Conservation (phyloP, 1,140 invertebrate species). For the Zeugodacus cucurbitae region DNA sequence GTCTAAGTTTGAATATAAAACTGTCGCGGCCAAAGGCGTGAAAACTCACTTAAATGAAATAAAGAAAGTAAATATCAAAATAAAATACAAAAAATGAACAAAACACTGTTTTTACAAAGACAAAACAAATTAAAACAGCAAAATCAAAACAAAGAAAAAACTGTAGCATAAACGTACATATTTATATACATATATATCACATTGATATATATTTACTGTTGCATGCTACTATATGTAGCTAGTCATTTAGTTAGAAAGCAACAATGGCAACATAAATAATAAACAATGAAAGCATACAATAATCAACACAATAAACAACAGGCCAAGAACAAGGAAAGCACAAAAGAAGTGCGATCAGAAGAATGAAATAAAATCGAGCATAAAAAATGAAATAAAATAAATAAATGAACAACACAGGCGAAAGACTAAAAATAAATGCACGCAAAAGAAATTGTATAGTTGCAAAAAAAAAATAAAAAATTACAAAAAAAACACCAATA, state of each 20-base stretch:
- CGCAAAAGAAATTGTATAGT: not conserved
- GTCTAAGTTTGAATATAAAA: too few species aligned
- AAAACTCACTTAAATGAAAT: not conserved
- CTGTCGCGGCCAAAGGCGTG: too few species aligned
- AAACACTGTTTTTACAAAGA: not conserved
- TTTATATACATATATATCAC: not conserved
- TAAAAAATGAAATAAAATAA: not conserved
- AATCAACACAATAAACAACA: not conserved
- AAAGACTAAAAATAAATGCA: not conserved
- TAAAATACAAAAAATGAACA: not conserved
- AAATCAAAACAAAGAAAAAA: not conserved
- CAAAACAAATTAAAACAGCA: not conserved
- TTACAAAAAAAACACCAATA: not conserved
- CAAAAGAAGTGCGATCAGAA: not conserved
- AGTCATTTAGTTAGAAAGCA: not conserved
- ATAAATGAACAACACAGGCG: not conserved
- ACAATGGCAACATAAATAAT: not conserved
- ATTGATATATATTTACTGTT: too few species aligned
- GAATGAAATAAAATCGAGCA: not conserved
- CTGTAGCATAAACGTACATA: not conserved
- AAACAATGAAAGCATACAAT: not conserved
- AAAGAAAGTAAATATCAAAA: not conserved
- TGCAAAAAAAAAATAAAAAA: too few species aligned
- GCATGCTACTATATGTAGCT: not conserved
- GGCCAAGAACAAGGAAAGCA: not conserved